Evolutionary conservation across 2,888 invertebrate species (phyloP).

Genomic region (Dorcus parallelipipedus): DNA sequence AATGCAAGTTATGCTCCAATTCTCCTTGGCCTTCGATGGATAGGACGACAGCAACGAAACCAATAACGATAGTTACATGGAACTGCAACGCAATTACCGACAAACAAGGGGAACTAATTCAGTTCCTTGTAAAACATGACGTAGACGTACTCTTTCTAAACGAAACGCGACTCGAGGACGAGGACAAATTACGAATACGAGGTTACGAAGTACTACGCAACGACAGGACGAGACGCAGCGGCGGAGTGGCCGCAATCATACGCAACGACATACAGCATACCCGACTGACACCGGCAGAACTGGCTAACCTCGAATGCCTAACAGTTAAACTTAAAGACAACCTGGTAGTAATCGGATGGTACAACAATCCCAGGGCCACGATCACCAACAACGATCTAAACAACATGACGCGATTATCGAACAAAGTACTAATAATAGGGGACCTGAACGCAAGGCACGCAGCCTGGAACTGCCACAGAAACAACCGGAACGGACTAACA

Average conservation of each 20-base stretch:
- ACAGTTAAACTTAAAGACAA: conserved; percentile 13
- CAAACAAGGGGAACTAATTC: too few species aligned
- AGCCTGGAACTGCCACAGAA: conserved; percentile 17
- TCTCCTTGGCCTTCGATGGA: too few species aligned
- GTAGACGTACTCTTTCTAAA: too few species aligned
- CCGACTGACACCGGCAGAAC: not conserved
- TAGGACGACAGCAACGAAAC: too few species aligned
- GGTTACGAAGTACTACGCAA: too few species aligned
- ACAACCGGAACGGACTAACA: conserved; percentile 19
- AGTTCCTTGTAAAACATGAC: too few species aligned
- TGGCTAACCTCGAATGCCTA: conserved; percentile 7
- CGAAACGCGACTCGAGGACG: too few species aligned
- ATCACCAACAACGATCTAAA: conserved; percentile 7
- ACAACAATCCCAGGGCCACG: conserved; percentile 11
- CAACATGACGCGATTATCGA: not conserved
- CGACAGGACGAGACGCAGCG: too few species aligned
- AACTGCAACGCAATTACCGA: too few species aligned
- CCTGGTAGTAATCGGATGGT: conserved; percentile 3
- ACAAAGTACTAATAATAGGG: conserved; percentile 11
- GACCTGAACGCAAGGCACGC: conserved; percentile 23
- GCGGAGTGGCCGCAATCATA: not conserved
- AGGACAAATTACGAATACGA: too few species aligned
- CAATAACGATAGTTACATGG: too few species aligned
- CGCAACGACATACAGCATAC: not conserved
- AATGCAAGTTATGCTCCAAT: too few species aligned